Percentiles rank a stretch among this genome's conserved stretches.
Conservation (phyloP, 2,888 invertebrate genomes). For the Lasioglossum calceatum region DNA sequence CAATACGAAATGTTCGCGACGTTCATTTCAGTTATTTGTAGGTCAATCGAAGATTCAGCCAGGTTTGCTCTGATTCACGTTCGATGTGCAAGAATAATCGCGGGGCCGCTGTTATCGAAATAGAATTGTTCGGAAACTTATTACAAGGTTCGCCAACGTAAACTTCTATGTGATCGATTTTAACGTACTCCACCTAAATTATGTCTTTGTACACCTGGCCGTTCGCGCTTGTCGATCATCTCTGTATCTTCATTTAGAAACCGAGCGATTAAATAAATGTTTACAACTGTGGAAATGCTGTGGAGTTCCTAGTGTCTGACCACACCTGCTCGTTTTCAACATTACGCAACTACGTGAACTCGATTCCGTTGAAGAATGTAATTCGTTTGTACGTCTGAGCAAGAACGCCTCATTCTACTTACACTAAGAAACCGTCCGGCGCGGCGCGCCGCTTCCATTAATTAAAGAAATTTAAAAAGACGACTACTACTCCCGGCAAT, state of each 20-base stretch:
- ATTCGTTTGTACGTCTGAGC: not conserved
- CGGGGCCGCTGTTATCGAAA: constrained; percentile 10
- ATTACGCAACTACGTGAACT: not conserved
- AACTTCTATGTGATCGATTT: not conserved
- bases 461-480: not conserved
- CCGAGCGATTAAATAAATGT: no score
- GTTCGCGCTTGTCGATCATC: not conserved
- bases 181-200: not conserved
- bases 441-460: not conserved
- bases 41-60: constrained; percentile 43
- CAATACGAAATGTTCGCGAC: constrained; percentile 19
- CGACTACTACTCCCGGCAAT: not conserved
- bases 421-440: not conserved
- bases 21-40: constrained; percentile 48
- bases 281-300: no score
- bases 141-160: not conserved
- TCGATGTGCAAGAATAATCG: constrained; percentile 37
- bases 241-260: no score
- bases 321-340: no score
- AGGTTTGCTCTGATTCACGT: constrained; percentile 17
- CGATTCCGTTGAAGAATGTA: not conserved
- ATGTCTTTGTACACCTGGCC: not conserved
- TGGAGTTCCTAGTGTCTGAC: no score
- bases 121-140: constrained; percentile 12
- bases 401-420: not conserved